Base-by-base conservation (phyloP, 2,797 vertebrate genomes). In the Centropyge bicolor region DNA sequence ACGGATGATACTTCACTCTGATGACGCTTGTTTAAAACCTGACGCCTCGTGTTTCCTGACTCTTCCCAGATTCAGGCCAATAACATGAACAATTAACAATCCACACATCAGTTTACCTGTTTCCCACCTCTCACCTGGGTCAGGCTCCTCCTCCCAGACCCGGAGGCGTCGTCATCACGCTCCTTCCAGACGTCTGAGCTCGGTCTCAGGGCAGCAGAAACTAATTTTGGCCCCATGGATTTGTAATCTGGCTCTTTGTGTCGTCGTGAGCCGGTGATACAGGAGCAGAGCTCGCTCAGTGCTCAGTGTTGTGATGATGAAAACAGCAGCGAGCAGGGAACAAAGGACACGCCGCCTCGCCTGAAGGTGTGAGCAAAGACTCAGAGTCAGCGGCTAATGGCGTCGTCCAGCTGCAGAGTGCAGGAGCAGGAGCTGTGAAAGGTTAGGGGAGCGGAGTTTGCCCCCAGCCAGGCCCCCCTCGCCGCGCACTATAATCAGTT, bases 401-500 rank as follows among this genome's bases (percentile, higher is more conserved):
- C 24, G 17, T n/a, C 5, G 63, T 83, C 75, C 62, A 27, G 70
- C 74, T 66, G 76, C 80, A 71, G 67, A 38, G 76, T 51, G 0
- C 49, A 51, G 70, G 59, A 75, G 8, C 72, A 9, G 60, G 27
- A 73, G 84, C 78, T 62, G 72, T 78, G 86, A 91, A 90, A 91
- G 88, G 90, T 90, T 86, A 83, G 24, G 22, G 79, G 67, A 64
- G 85, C 24, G 3, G 31, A 67, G 71, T 41, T 83, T 1, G 73
- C 86, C 88, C 72, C 82, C 84, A 70, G 84, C 84, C 73, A 73
- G 51, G 36, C 65, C 74, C 83, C 80, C 77, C 86, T 80, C 27
- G 6, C 61, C 20, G 87, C 4, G 77, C 61, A 55, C 80, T 78
- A 49, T 90, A 90, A 93, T 92, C 91, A 93, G 73, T 83, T 76